phyloP scores from a whole-genome alignment of 2,797 vertebrate genomes.

The Rhabdophis nuchalis region DNA sequence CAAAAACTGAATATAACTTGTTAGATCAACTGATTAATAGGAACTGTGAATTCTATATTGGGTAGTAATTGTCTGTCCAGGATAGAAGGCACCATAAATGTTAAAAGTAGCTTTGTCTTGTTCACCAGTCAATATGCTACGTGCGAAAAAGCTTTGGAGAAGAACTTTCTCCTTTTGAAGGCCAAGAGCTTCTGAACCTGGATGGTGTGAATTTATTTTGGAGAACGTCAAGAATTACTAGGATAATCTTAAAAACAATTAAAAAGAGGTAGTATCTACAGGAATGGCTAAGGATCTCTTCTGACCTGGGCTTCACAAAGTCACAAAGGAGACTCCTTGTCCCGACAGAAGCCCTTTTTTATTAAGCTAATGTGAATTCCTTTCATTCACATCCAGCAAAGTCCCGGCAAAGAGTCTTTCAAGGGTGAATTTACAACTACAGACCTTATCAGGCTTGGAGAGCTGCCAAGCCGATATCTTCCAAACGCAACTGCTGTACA shows the following conservation, averaged over 20 bases:
- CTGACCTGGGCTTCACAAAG: too few species aligned
- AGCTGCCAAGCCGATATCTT: too few species aligned
- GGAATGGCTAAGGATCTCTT: not conserved
- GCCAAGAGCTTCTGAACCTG: not conserved
- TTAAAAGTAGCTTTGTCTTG: not conserved
- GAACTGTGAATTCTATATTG: not conserved
- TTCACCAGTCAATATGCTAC: not conserved
- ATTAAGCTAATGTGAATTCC: too few species aligned
- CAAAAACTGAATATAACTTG: not conserved
- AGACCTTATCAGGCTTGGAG: too few species aligned
- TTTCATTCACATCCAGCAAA: too few species aligned
- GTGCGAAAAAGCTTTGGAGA: not conserved
- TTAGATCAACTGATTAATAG: not conserved
- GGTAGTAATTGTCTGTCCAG: not conserved
- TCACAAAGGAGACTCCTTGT: too few species aligned
- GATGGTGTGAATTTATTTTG: not conserved
- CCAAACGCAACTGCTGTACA: too few species aligned
- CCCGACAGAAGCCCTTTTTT: too few species aligned
- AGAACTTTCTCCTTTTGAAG: not conserved
- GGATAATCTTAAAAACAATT: not conserved
- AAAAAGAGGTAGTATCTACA: not conserved
- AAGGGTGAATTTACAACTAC: too few species aligned
- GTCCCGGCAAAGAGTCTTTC: too few species aligned
- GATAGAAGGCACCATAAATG: not conserved
- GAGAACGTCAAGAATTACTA: not conserved